phyloP scores from a whole-genome alignment of 2,888 invertebrate species.

The Scotopteryx bipunctaria region DNA sequence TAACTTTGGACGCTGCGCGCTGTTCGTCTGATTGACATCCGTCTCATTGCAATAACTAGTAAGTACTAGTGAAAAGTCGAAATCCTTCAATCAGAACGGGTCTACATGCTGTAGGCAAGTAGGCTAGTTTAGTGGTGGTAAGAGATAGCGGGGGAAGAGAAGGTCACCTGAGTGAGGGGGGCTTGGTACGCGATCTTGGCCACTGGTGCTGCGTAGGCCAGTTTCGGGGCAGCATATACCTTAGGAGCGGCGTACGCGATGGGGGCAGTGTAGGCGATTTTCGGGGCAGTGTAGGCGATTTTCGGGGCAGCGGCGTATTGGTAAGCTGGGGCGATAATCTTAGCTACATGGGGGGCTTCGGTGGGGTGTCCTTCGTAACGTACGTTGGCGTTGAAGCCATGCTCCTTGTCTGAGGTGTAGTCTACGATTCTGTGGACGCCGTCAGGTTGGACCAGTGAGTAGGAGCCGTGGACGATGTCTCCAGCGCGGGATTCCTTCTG shows the following conservation, averaged over 20 bases:
- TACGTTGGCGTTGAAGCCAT: conserved; percentile 76
- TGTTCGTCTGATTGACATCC: conserved; percentile 2
- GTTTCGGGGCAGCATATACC: conserved; percentile 43
- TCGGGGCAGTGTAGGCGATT: conserved; percentile 43
- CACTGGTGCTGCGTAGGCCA: conserved; percentile 49
- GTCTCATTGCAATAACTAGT: background rate
- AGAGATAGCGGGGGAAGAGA: conserved; percentile 66
- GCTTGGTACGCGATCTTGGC: conserved; percentile 44
- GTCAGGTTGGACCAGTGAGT: conserved; percentile 76
- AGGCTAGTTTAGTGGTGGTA: conserved; percentile 72
- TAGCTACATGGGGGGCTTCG: conserved; percentile 42
- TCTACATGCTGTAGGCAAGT: conserved; percentile 7
- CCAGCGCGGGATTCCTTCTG: conserved; percentile 74
- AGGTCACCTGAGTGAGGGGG: conserved; percentile 59
- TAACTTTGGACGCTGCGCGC: conserved; percentile 33
- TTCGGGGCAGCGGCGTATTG: conserved; percentile 46
- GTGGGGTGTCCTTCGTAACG: conserved; percentile 71
- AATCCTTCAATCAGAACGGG: conserved; percentile 10
- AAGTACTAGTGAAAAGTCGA: background rate
- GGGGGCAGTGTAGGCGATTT: conserved; percentile 30
- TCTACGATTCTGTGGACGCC: conserved; percentile 74
- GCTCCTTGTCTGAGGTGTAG: conserved; percentile 68
- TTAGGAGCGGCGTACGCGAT: conserved; percentile 42
- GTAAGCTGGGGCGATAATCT: conserved; percentile 44
- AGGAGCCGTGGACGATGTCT: conserved; percentile 72